Percentiles rank a stretch among this genome's conserved stretches.
These are phyloP conservation scores for Pagetopsis macropterus DNA, from an alignment of 2,797 vertebrate genomes.

Conservation along the genomic window DNA sequence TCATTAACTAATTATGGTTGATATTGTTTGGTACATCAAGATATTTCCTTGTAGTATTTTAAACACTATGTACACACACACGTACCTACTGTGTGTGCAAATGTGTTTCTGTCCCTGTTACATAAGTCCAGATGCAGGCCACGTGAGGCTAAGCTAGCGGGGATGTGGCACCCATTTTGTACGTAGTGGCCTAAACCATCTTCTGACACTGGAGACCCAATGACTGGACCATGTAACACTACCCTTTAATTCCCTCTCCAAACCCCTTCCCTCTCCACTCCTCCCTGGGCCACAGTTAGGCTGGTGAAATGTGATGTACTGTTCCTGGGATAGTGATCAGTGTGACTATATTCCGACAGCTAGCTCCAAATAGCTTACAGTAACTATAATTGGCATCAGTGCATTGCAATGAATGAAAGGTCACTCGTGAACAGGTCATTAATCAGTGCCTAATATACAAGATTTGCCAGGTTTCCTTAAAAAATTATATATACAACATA, in stretches of 20 bases:
- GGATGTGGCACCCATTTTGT: not conserved
- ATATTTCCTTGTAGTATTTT: not conserved
- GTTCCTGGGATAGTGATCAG: slow-evolving; percentile 46
- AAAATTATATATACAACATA: not conserved
- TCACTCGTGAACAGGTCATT: slow-evolving; percentile 24
- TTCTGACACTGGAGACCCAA: slow-evolving; percentile 35
- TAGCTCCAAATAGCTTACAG: slow-evolving; percentile 55
- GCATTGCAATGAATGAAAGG: slow-evolving; percentile 46
- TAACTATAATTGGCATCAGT: slow-evolving; percentile 61
- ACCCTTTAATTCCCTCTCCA: slow-evolving; percentile 26
- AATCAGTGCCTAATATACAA: slow-evolving; percentile 6
- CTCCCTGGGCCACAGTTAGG: slow-evolving; percentile 41
- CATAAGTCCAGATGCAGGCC: slow-evolving; percentile 16
- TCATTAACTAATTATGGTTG: not conserved
- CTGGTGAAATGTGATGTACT: slow-evolving; percentile 53
- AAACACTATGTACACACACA: not conserved
- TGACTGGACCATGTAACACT: slow-evolving; percentile 10
- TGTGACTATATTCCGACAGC: slow-evolving; percentile 70
- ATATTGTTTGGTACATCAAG: not conserved
- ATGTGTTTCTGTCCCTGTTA: slow-evolving; percentile 2
- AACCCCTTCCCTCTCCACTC: slow-evolving; percentile 14
- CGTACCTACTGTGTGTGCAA: not conserved
- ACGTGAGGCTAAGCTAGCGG: slow-evolving; percentile 16
- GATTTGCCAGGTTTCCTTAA: not conserved
- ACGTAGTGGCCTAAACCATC: slow-evolving; percentile 4